These are phyloP conservation scores for Muschampia plurimacula DNA, from an alignment of 2,888 invertebrate species.

Conservation along the genomic window DNA sequence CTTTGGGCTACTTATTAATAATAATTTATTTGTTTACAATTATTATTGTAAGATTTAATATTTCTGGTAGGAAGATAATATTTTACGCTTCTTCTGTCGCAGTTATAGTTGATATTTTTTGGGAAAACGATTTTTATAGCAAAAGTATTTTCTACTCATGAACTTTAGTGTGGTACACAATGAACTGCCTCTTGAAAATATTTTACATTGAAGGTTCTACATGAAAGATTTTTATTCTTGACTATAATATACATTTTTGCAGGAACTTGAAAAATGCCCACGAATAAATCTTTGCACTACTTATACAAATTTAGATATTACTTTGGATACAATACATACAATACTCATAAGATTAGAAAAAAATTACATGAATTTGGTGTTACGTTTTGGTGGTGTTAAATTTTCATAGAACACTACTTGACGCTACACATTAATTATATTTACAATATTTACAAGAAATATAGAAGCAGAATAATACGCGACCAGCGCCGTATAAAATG, in stretches of 20 bases:
- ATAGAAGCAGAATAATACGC: slow-evolving; percentile 55
- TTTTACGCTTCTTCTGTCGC: slow-evolving; percentile 76
- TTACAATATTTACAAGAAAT: slow-evolving; percentile 57
- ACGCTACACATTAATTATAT: slow-evolving; percentile 53
- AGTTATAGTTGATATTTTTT: slow-evolving; percentile 61
- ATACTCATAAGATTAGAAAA: slow-evolving; percentile 75
- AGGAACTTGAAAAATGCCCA: slow-evolving; percentile 42
- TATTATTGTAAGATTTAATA: slow-evolving; percentile 45
- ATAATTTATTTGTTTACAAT: slow-evolving; percentile 43
- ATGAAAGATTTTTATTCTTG: slow-evolving; percentile 7
- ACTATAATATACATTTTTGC: slow-evolving; percentile 23
- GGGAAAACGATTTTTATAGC: slow-evolving; percentile 16
- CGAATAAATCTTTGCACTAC: slow-evolving; percentile 47
- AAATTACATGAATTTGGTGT: slow-evolving; percentile 76
- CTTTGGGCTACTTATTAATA: slow-evolving; percentile 34
- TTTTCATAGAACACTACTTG: slow-evolving; percentile 52
- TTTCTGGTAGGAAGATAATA: slow-evolving; percentile 58
- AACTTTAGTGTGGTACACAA: slow-evolving; percentile 47
- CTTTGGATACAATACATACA: slow-evolving; percentile 50
- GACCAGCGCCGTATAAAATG: slow-evolving; percentile 62
- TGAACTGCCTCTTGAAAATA: slow-evolving; percentile 37
- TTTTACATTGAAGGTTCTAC: slow-evolving; percentile 38
- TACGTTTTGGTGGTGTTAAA: slow-evolving; percentile 63
- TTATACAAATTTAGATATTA: slow-evolving; percentile 53
- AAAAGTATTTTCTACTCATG: slow-evolving; percentile 53